These are phyloP conservation scores for Apomyelois bistriatella DNA, from an alignment of 2,888 invertebrate species.

Conservation along the genomic window DNA sequence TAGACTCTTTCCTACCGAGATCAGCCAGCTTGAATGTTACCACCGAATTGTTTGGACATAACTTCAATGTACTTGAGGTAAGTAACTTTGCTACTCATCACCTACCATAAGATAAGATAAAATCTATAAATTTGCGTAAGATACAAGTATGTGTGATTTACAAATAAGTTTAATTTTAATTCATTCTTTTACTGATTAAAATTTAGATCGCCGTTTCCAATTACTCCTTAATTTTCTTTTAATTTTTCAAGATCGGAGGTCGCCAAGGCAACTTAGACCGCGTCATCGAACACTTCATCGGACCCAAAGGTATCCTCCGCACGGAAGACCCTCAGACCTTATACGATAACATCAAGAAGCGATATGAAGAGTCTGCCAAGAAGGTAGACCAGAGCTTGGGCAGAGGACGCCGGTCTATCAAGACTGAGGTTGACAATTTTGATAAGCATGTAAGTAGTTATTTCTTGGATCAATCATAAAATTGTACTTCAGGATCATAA, in stretches of 20 bases:
- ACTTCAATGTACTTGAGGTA: slow-evolving; percentile 87
- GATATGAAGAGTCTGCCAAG: slow-evolving; percentile 52
- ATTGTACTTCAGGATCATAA: background rate
- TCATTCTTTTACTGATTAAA: too few relatives aligned
- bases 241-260: slow-evolving; percentile 74
- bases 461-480: background rate
- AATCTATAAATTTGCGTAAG: too few relatives aligned
- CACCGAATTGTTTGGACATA: slow-evolving; percentile 87
- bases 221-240: background rate
- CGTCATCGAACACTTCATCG: slow-evolving; percentile 86
- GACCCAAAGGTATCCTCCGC: slow-evolving; percentile 83
- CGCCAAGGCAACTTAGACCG: slow-evolving; percentile 90
- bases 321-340: slow-evolving; percentile 62
- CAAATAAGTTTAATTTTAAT: too few relatives aligned
- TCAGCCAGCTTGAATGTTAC: slow-evolving; percentile 86
- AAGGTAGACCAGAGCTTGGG: slow-evolving; percentile 65
- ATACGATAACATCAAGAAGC: slow-evolving; percentile 47
- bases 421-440: slow-evolving; percentile 66
- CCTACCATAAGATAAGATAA: too few relatives aligned
- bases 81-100: background rate
- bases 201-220: too few relatives aligned
- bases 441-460: slow-evolving; percentile 60
- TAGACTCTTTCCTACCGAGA: slow-evolving; percentile 89
- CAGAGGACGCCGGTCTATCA: slow-evolving; percentile 62
- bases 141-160: too few relatives aligned